Evolutionary conservation across 1,140 invertebrate genomes (phyloP), one percentile per base, ranked within the genome.

Genomic region (Geopemphigus sp.): DNA sequence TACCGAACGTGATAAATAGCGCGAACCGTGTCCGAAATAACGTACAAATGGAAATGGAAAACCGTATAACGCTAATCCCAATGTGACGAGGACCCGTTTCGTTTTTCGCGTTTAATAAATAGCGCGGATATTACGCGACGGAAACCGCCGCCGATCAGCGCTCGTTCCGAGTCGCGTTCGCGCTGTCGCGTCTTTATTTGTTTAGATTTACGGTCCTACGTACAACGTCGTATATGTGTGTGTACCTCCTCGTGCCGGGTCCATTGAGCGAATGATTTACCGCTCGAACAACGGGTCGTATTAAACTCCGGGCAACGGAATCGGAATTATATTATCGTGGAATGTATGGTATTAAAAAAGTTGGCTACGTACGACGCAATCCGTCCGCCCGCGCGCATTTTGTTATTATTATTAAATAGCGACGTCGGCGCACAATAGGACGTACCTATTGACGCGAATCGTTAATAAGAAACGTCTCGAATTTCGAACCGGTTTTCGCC

Each of bases 241-340:
- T 39, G 32, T 39, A 39, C 29, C 26, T 29, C 26, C 26, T 32
- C 59, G 24, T 26, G 26, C 59, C 8, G 17, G 29, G 26, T 64
- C 61, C 61, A 64, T 64, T 32, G 19, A 32, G 29, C 26, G 29
- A 32, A 64, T 64, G 26, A 64, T 64, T 32, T 64, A 64, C 61
- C 26, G 61, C 15, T 32, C 17, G 59, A 59, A n/a, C 32, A 39
- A 26, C 59, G 59, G 26, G 59, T 64, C 61, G n/a, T n/a, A 64
- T 64, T 64, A 64, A 64, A 32, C 29, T n/a, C 59, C 32, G 32
- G 3, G 8, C 32, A 39, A 39, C 32, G 32, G 32, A 39, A 39
- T 39, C 8, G 32, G 8, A 39, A 39, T 39, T 39, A 39, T 39
- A 39, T 39, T 39, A 39, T 39, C 32, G 8, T 39, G 8, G 8